A percentile compares a stretch with the other conserved stretches of the same genome.
Conservation (phyloP, 2,797 vertebrate genomes). For the Manis crassicaudata region DNA sequence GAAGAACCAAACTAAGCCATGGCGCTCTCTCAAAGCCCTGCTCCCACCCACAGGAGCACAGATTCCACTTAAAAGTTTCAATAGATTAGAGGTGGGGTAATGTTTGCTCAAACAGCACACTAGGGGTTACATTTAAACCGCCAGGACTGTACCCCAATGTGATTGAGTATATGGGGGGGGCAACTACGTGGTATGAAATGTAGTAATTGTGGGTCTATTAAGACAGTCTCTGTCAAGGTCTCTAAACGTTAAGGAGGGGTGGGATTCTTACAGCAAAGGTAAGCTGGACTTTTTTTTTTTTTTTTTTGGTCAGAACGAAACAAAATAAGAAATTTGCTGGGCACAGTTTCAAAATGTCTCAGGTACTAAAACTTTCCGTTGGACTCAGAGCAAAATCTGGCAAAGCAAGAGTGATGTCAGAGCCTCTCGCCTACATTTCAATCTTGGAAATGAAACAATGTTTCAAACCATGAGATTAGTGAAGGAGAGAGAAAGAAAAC, state of each 20-base stretch:
- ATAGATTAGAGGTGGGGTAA: neutral
- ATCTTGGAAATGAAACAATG: neutral
- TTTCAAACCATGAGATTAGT: neutral
- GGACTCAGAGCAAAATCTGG: neutral
- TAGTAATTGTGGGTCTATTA: slow-evolving; percentile 51
- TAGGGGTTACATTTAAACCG: neutral
- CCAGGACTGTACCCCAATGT: neutral
- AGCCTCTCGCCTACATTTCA: neutral
- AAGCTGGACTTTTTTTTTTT: neutral
- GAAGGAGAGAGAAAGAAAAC: neutral
- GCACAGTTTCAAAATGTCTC: neutral
- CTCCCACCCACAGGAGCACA: neutral
- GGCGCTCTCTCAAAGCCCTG: neutral
- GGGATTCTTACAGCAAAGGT: slow-evolving; percentile 11
- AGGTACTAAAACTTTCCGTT: neutral
- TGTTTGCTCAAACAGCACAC: neutral
- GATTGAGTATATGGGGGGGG: slow-evolving; percentile 9
- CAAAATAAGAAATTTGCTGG: neutral
- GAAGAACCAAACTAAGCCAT: neutral
- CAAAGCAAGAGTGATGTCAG: neutral
- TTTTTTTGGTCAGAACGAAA: neutral
- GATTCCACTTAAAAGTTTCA: slow-evolving; percentile 13
- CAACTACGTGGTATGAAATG: slow-evolving; percentile 31
- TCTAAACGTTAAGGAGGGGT: neutral
- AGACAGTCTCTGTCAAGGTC: neutral